Evolutionary conservation across 2,888 invertebrate genomes (phyloP).

Genomic region (Leptopterna dolabrata): DNA sequence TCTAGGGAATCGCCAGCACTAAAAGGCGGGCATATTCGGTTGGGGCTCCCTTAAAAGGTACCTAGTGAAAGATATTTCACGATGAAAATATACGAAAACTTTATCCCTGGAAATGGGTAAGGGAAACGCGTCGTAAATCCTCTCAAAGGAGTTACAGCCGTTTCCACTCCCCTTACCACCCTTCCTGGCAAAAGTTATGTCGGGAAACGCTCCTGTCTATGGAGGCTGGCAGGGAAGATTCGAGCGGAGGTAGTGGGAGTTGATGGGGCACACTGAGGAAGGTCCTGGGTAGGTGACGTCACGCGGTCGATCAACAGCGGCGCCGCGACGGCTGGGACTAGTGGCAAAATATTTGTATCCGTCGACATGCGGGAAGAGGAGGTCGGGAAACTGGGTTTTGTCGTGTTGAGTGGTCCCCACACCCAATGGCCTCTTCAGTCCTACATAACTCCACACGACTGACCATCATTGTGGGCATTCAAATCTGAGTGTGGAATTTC

Average conservation of each 20-base stretch:
- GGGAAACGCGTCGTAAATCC: slow-evolving; percentile 10
- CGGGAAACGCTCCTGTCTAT: slow-evolving; percentile 4
- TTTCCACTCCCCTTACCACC: not conserved
- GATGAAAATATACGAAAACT: not conserved
- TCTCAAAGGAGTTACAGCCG: not conserved
- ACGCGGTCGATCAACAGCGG: slow-evolving; percentile 18
- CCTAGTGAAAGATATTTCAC: not conserved
- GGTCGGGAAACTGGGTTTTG: not conserved
- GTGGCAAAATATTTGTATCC: slow-evolving; percentile 28
- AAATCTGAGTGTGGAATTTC: not conserved
- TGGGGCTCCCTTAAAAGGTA: not conserved
- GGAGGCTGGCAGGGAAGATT: not conserved
- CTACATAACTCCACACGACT: not conserved
- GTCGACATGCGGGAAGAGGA: not conserved
- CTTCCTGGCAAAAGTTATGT: not conserved
- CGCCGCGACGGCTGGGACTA: slow-evolving; percentile 22
- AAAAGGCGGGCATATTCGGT: not conserved
- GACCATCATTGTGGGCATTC: too few species aligned
- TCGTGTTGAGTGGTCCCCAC: not conserved
- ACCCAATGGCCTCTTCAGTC: not conserved
- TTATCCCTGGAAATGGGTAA: not conserved
- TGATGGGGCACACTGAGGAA: not conserved
- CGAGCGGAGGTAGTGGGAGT: not conserved
- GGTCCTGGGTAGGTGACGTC: slow-evolving; percentile 18
- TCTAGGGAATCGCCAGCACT: not conserved